Evolutionary conservation across 2,113 vertebrate genomes (phyloP), one percentile per base, ranked within the genome.

Genomic region (Cynocephalus volans): DNA sequence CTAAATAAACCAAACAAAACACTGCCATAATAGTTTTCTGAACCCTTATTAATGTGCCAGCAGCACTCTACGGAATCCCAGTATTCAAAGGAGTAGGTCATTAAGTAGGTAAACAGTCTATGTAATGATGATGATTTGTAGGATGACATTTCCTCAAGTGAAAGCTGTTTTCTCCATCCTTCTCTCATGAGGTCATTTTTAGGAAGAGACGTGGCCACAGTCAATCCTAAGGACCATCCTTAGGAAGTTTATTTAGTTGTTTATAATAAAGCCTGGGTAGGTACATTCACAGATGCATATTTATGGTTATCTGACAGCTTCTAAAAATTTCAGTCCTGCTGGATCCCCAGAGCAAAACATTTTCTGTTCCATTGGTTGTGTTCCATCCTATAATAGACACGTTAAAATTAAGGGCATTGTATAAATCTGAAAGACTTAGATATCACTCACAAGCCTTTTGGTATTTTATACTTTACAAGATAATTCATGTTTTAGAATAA

Each of bases 191-290:
- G 92, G 80, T 92, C 90, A 86, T 90, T 91, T 94, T 79, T 73
- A 91, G 60, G 65, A 95, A 72, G 58, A 92, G 76, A 97, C 75
- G 95, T 65, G 85, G 96, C 80, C 94, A 64, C 24, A 92, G 56
- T 6, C 5, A 85, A 88, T 81, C 41, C 41, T 41, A 41, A 41
- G 48, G 23, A 96, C 90, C 19, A 79, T 6, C 1, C 87, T 54
- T n/a, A 72, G 45, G 98, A 98, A 98, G 90, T 98, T 98, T 70
- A 95, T 98, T 98, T 64, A 93, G 97, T 86, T 83, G 62, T 96
- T 96, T 96, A 73, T 79, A 79, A 81, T 77, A 84, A 92, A 97
- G 97, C 72, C 80, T 2, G 1, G 87, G 92, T 73, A 98, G 97
- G 75, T 41, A 97, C 94, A 56, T 58, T 92, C 62, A 80, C 79